Conservation (phyloP, 2,888 invertebrate species). For the Creontiades dilutus region DNA sequence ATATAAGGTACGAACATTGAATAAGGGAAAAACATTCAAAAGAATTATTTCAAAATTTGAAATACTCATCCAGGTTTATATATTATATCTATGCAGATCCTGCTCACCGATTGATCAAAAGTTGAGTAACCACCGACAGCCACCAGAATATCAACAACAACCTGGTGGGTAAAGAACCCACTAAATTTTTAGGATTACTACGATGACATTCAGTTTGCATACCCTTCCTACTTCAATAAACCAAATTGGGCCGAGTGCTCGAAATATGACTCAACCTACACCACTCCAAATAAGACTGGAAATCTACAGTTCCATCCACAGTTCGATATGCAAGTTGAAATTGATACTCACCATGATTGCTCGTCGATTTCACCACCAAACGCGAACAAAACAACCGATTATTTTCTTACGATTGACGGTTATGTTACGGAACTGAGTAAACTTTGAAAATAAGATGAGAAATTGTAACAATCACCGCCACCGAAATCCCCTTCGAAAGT, state of each 20-base stretch:
- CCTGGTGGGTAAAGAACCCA: too few species aligned
- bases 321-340: not conserved
- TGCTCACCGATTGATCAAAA: too few species aligned
- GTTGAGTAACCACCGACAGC: too few species aligned
- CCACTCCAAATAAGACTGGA: constrained; percentile 19
- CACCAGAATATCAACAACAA: too few species aligned
- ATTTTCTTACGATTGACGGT: not conserved
- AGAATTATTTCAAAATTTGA: too few species aligned
- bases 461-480: constrained; percentile 13
- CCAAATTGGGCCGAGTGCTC: not conserved
- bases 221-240: not conserved
- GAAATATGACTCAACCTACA: constrained; percentile 17
- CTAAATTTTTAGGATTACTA: too few species aligned
- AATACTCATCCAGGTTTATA: too few species aligned
- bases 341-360: constrained; percentile 10
- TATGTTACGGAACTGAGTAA: not conserved
- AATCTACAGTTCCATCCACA: not conserved
- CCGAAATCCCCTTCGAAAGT: not conserved
- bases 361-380: constrained; percentile 27
- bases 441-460: not conserved
- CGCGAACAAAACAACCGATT: not conserved
- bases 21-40: too few species aligned
- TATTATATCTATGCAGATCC: too few species aligned
- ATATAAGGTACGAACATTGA: too few species aligned
- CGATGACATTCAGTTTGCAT: too few species aligned